Evolutionary conservation across 2,797 vertebrate genomes (phyloP), one percentile per base, ranked within the genome.

Genomic region (Cottoperca gobio): DNA sequence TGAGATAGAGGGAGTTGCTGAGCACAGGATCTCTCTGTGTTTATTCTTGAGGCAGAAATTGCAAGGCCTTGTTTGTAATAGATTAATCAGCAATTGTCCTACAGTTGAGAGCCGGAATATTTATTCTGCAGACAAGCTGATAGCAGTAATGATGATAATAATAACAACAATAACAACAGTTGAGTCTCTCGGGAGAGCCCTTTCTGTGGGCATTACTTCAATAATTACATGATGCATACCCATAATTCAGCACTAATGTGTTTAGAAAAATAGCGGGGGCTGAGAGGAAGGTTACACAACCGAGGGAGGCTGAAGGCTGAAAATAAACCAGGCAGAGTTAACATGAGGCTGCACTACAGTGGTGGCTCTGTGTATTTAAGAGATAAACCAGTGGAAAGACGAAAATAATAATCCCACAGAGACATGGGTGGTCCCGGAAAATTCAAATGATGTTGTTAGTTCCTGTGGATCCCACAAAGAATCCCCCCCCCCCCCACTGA

Each of bases 121-220:
- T 92, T 92, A 89, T 90, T 89, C 86, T 73, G 81, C 89, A 86
- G 85, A 83, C 83, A 83, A 71, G 77, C 82, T 79, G 89, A 88
- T 85, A 86, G 81, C 82, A 28, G 85, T 91, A 90, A 90, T 85
- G 89, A 92, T 90, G 88, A 88, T 93, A 83, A 92, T 91, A 90
- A 92, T 87, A 92, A 90, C 70, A 84, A 81, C 75, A 92, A 85
- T 91, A 92, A 92, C 85, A 92, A 87, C 83, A 69, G 86, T 74
- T 61, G 59, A 72, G 81, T 90, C 92, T 85, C 90, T 70, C 40
- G 90, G 85, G 92, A 85, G 53, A 67, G 67, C 63, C 73, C 84
- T 88, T 90, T 90, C 91, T 89, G 78, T 78, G 83, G 81, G 82
- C 76, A 87, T 88, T 90, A 86, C 84, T 90, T 86, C 81, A 85